Evolutionary conservation across 2,797 vertebrate genomes (phyloP).

Genomic region (Tamandua tetradactyla): DNA sequence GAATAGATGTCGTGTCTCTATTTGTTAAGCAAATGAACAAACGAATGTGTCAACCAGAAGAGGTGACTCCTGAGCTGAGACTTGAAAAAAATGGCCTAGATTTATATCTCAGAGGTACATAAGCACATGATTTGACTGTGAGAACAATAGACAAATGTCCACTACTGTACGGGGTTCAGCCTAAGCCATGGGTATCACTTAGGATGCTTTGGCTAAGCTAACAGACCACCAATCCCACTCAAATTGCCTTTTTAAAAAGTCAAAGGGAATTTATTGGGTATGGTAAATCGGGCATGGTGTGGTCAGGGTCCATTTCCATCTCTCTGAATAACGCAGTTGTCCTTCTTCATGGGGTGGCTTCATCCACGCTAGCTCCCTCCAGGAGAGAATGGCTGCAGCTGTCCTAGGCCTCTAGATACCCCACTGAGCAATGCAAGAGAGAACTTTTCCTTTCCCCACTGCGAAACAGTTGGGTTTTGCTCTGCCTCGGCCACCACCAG

Average conservation of each 20-base stretch:
- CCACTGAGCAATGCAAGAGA: not conserved
- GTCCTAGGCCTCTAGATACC: not conserved
- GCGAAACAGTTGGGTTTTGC: not conserved
- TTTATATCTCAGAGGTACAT: not conserved
- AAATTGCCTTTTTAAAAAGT: not conserved
- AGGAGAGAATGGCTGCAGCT: not conserved
- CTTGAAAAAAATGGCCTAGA: not conserved
- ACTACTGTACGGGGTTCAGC: not conserved
- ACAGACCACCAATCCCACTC: not conserved
- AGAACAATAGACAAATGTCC: not conserved
- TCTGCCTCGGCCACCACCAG: not conserved
- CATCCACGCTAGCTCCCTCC: not conserved
- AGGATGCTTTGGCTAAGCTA: not conserved
- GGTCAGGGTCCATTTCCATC: accelerated
- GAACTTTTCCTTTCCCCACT: not conserved
- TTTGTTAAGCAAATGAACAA: slow-evolving; percentile 60
- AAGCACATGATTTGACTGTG: not conserved
- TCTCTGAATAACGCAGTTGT: not conserved
- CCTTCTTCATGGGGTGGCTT: accelerated
- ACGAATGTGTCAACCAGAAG: not conserved
- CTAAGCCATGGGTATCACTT: not conserved
- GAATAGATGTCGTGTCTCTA: not conserved
- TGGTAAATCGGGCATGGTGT: not conserved
- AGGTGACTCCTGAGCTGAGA: slow-evolving; percentile 17
- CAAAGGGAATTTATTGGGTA: not conserved